Evolutionary conservation across 2,797 vertebrate species (phyloP), one percentile per base, ranked within the genome.

Genomic region (Hirundo rustica): DNA sequence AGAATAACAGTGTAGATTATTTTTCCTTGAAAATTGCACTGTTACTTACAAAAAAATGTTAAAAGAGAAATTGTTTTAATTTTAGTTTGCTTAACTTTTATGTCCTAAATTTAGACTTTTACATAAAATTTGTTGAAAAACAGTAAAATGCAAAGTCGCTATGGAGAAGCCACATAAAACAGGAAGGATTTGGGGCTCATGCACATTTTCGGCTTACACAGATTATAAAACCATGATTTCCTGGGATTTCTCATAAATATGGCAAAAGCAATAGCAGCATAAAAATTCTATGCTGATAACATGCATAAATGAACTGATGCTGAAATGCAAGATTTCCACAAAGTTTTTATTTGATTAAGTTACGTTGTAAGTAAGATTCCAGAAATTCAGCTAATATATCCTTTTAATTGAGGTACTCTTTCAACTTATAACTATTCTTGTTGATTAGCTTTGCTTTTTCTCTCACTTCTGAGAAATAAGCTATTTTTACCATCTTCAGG

Each of bases 51-150:
- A 83, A 85, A 85, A 87, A 77, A 21, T 71, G 22, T 74, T 85
- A 68, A 74, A 83, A 92, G 74, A 94, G 8, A 91, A 78, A 95
- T 91, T 87, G 81, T 62, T 93, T 94, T 93, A 78, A 90, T 95
- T 95, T 89, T 51, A 75, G 42, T 80, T 95, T 79, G 2, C n/a
- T 85, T 92, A 54, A 83, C 54, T 89, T 93, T 82, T 80, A 92
- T 72, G 27, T 58, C 54, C 92, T 47, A 78, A 92, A 89, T 89
- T 94, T 84, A 95, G 71, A 32, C 50, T 90, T 92, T 47, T 71
- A 42, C 15, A 67, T 93, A 91, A 96, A 94, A 92, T 61, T 81
- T 76, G 40, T 32, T 36, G 21, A 75, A 82, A 93, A 92, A 5
- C 19, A 89, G 30, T 93, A 87, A 92, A 94, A 92, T 61, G 30